Conservation (phyloP, 1,140 invertebrate genomes). For the Trichogramma pretiosum region DNA sequence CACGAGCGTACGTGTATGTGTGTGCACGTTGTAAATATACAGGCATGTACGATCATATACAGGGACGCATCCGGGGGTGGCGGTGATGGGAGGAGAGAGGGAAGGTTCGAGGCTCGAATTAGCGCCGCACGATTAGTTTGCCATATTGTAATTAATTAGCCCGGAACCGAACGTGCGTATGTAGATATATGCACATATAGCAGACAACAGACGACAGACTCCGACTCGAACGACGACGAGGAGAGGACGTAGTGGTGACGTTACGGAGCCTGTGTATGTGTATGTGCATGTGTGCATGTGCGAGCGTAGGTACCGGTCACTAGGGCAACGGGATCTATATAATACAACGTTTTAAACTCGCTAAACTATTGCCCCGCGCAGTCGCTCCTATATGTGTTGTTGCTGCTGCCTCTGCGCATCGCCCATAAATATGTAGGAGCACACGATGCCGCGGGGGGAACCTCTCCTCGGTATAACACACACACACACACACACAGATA, state of each 20-base stretch:
- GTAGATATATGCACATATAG: no score
- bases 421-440: conserved; percentile 17
- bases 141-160: conserved; percentile 17
- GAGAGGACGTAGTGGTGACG: no score
- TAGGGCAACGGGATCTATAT: conserved; percentile 15
- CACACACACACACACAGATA: neutral
- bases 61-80: no score
- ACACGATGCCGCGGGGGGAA: conserved; percentile 10
- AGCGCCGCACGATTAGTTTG: conserved; percentile 5
- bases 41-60: no score
- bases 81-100: no score
- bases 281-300: neutral
- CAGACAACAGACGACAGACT: no score
- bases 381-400: neutral
- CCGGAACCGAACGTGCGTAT: no score
- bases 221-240: no score
- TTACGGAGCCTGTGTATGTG: neutral
- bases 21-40: no score
- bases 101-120: no score
- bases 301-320: conserved; percentile 9
- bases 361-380: neutral
- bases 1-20: no score
- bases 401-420: neutral
- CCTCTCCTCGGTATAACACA: neutral
- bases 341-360: neutral